Base-by-base conservation (phyloP, 2,113 vertebrate genomes). In the Grammomys surdaster region DNA sequence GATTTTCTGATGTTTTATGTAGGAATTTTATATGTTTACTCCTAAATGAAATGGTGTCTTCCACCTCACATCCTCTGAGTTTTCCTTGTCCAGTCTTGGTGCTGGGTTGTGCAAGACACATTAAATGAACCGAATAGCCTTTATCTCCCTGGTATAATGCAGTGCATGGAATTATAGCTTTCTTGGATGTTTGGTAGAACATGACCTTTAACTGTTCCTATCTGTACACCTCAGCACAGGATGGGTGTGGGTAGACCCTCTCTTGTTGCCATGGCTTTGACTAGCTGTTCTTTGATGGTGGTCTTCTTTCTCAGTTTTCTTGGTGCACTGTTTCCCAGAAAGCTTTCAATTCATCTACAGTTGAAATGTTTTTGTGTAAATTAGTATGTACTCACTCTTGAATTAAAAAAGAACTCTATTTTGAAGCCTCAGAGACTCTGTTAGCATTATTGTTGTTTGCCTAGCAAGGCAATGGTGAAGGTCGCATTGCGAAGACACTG, bases 321-420 rank as follows among this genome's bases (percentile, higher is more conserved):
- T 76, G 20, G 92, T 67, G 91, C 91, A 51, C 63, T 90, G 2
- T 93, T 88, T 90, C 36, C 65, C 28, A 92, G 75, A 95, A 88
- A 88, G 87, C 85, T 67, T 75, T 60, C 11, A 24, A 31, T 72
- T 91, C 26, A 87, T 48, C 73, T 75, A 48, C 7, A 75, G n/a
- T 90, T 51, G 33, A 91, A 95, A 81, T 51, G 4, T 43, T 94
- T 93, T 54, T 26, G 26, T 84, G 76, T 80, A 95, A 93, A 92
- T 65, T 75, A 85, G 8, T 84, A 43, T 31, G 54, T 46, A 20
- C 5, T 48, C 91, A 94, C 19, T 90, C 33, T 88, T 92, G 86
- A 91, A 76, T 92, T 93, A 89, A 91, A 89, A 94, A 56, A 58
- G 5, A 69, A 69, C 33, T 69, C 48, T 77, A 28, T n/a, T 84